Evolutionary conservation across 2,113 vertebrate genomes (phyloP), one percentile per base, ranked within the genome.

Genomic region (Tachysurus vachellii): DNA sequence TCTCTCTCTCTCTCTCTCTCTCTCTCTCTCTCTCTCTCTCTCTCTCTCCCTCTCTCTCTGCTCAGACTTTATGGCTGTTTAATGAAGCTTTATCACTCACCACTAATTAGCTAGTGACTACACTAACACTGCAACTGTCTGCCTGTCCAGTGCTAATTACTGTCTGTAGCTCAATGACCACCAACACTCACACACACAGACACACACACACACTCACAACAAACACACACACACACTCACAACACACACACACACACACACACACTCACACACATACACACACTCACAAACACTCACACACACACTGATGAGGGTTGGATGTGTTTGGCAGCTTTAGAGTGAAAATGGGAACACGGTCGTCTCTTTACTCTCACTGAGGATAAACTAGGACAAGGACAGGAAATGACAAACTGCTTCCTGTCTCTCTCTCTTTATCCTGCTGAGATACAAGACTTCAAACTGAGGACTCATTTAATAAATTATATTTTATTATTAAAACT

Each of bases 51-150:
- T 66, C 64, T 31, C n/a, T 14, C 73, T 57, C 77, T 16, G 8
- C 77, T 57, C 1, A 4, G 77, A 36, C 77, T 57, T 80, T 80
- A 80, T 16, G 77, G 56, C 53, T 80, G 54, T 80, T 80, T 80
- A 80, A 80, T 80, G 77, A 80, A 80, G 53, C 28, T 80, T 80
- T 80, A 80, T 80, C 53, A 36, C 77, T 80, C 50, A 56, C 54
- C 16, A 16, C 77, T 80, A 80, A 80, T 80, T 80, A 80, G 53
- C 53, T 57, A 31, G 28, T 36, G 31, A 28, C 77, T 56, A 57
- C 17, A 14, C 17, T 80, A 80, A 14, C 28, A 57, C 53, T 80
- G 53, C n/a, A 3, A 80, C 77, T 80, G 53, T 79, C 75, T 16
- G 47, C 50, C 36, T 73, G 70, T 73, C 75, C 13, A 5, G 16